Conservation (phyloP, 1,140 invertebrate species). For the Brachionus calyciflorus region DNA sequence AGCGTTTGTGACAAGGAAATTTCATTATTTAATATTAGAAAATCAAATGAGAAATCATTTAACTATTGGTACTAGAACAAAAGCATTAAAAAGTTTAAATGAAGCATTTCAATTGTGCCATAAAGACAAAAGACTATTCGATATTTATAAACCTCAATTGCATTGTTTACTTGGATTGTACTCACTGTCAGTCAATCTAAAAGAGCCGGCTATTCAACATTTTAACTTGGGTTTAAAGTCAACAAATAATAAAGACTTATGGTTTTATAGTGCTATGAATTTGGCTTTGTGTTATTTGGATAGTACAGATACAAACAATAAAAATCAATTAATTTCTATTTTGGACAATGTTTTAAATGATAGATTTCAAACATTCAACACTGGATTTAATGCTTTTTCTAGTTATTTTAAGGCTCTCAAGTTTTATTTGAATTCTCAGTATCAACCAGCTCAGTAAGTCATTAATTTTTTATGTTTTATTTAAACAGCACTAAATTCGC, state of each 20-base stretch:
- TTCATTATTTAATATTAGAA: constrained; percentile 1
- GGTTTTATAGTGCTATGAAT: neutral
- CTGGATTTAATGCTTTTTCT: constrained; percentile 1
- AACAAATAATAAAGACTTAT: constrained; percentile 16
- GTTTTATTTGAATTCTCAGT: constrained; percentile 5
- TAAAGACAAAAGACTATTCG: neutral
- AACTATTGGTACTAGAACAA: neutral
- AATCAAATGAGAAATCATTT: neutral
- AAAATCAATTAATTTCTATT: constrained; percentile 14
- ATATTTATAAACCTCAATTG: neutral
- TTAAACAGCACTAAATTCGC: too few relatives aligned
- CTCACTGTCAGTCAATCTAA: neutral
- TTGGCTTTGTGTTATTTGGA: constrained; percentile 31
- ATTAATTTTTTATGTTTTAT: neutral
- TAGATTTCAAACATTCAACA: constrained; percentile 24
- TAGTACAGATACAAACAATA: neutral
- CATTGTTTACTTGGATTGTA: constrained; percentile 39
- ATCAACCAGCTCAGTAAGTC: constrained; percentile 9
- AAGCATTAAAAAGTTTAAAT: neutral
- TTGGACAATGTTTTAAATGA: constrained; percentile 33
- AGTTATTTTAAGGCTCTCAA: constrained; percentile 38
- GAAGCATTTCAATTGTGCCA: constrained; percentile 9
- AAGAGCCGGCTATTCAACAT: constrained; percentile 7
- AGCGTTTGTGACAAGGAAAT: neutral
- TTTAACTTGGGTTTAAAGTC: constrained; percentile 25